These are phyloP conservation scores for Entosphenus tridentatus DNA, from an alignment of 2,113 vertebrate genomes.

Conservation along the genomic window DNA sequence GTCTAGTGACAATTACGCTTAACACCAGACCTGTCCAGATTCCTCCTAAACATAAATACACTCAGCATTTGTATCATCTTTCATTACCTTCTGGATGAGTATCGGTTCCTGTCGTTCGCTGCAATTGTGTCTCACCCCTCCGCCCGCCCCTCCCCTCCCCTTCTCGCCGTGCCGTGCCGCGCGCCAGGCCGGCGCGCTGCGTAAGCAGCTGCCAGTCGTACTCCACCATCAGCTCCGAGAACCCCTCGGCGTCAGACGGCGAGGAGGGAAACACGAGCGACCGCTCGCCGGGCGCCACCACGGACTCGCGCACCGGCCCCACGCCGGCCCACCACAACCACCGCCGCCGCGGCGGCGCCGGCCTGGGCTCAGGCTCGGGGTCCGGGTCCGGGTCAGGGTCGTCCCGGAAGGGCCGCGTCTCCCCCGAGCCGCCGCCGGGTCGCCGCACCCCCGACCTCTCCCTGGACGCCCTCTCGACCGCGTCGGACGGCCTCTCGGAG, in stretches of 20 bases:
- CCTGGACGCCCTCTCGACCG: constrained; percentile 29
- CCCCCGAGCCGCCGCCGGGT: constrained; percentile 52
- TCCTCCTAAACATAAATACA: too few species aligned
- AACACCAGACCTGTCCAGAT: too few species aligned
- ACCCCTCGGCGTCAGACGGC: constrained; percentile 48
- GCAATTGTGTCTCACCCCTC: not conserved
- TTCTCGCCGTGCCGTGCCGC: not conserved
- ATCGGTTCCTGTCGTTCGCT: too few species aligned
- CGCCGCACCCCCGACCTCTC: constrained; percentile 58
- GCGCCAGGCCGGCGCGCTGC: constrained; percentile 29
- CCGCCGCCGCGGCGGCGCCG: too few species aligned
- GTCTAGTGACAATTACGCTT: too few species aligned
- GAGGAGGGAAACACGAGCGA: constrained; percentile 70
- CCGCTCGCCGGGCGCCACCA: constrained; percentile 60
- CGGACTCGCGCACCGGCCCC: constrained; percentile 27
- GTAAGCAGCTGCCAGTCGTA: constrained; percentile 61
- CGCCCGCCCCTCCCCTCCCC: not conserved
- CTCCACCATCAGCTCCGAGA: constrained; percentile 71
- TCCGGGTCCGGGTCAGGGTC: constrained; percentile 29
- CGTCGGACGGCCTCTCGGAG: constrained; percentile 36
- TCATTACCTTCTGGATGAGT: too few species aligned
- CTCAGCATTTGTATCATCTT: too few species aligned
- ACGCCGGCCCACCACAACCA: too few species aligned
- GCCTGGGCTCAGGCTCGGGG: too few species aligned
- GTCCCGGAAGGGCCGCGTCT: constrained; percentile 60